Percentiles rank a stretch among this genome's conserved stretches.
Evolutionary conservation across 2,113 vertebrate species (phyloP).

Genomic region (Grammomys dolichurus): DNA sequence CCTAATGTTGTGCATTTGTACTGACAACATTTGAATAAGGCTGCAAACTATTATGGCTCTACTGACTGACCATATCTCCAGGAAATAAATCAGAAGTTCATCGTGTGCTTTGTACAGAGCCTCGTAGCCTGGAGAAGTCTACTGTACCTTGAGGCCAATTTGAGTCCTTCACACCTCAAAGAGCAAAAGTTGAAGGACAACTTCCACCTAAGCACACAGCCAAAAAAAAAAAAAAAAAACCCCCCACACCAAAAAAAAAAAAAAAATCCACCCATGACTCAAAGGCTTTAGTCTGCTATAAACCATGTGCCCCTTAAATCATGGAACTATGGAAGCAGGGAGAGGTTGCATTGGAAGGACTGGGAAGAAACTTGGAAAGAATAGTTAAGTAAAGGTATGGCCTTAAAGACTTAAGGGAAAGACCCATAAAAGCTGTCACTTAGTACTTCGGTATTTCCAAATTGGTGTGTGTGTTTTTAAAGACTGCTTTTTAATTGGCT

Average conservation of each 20-base stretch:
- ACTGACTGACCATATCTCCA: neutral
- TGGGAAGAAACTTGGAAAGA: neutral
- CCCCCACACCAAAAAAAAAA: neutral
- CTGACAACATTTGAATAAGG: neutral
- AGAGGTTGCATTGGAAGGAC: neutral
- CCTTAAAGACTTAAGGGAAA: slow-evolving; percentile 15
- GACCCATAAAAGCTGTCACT: neutral
- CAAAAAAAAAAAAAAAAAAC: neutral
- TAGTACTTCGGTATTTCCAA: neutral
- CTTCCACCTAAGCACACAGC: neutral
- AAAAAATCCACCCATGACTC: neutral
- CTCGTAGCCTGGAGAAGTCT: neutral
- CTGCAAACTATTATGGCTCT: neutral
- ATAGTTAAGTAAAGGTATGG: neutral
- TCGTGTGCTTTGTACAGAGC: neutral
- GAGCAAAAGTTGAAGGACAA: neutral
- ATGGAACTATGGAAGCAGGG: neutral
- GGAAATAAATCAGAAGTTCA: neutral
- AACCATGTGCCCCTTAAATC: neutral
- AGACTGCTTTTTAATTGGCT: slow-evolving; percentile 41
- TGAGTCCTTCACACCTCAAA: neutral
- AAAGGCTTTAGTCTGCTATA: neutral
- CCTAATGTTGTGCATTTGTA: neutral
- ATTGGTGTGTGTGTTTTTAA: slow-evolving; percentile 33
- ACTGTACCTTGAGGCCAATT: neutral